Evolutionary conservation across 2,797 vertebrate genomes (phyloP).

Genomic region (Chelidonichthys spinosus): DNA sequence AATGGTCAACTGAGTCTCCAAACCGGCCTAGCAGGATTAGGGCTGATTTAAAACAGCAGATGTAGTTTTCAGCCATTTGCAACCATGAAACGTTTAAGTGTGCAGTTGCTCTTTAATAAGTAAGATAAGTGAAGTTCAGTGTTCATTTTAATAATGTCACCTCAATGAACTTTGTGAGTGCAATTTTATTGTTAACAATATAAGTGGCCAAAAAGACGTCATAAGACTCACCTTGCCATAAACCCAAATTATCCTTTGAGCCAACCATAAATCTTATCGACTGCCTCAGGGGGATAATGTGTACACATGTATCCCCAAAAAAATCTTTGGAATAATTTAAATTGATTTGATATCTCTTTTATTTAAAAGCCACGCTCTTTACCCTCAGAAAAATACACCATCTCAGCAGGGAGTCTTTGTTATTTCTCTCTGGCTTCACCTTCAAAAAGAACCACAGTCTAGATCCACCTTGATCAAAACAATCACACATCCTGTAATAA

Average conservation of each 20-base stretch:
- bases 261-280: conserved; percentile 28
- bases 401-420: conserved; percentile 61
- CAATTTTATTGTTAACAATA: conserved; percentile 12
- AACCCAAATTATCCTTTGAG: conserved; percentile 34
- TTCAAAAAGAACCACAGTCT: conserved; percentile 59
- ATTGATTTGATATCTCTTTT: conserved; percentile 48
- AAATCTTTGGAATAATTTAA: conserved; percentile 30
- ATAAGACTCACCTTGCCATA: conserved; percentile 6
- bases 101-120: too few species aligned
- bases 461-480: conserved; percentile 59
- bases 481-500: conserved; percentile 30
- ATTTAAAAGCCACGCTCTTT: conserved; percentile 57
- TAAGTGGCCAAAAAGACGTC: conserved; percentile 13
- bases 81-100: too few species aligned
- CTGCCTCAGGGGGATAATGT: conserved; percentile 28
- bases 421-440: conserved; percentile 48
- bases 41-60: too few species aligned
- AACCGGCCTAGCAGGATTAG: too few species aligned
- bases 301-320: conserved; percentile 3
- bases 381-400: conserved; percentile 42
- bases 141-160: not conserved
- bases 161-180: conserved; percentile 12
- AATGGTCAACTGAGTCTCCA: too few species aligned
- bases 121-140: not conserved
- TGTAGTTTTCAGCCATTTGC: too few species aligned